phyloP scores from a whole-genome alignment of 2,113 vertebrate species.

The Dunckerocampus dactyliophorus region DNA sequence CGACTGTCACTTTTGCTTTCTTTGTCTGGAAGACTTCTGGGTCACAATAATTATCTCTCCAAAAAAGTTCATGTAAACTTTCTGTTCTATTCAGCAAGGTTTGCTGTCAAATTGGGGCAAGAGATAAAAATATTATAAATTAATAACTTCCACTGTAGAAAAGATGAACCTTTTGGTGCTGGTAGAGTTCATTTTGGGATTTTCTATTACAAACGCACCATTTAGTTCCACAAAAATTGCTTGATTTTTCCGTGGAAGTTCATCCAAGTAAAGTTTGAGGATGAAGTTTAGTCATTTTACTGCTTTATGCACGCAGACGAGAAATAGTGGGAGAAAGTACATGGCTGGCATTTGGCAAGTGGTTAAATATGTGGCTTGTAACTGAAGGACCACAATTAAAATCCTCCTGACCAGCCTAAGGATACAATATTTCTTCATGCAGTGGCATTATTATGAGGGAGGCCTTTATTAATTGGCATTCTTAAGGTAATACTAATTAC shows the following conservation, averaged over 20 bases:
- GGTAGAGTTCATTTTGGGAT: neutral
- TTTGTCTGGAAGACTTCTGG: slow-evolving; percentile 30
- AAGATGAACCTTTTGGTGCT: too few species aligned
- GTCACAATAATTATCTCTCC: slow-evolving; percentile 26
- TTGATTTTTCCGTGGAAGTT: neutral
- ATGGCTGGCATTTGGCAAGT: neutral
- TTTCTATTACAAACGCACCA: neutral
- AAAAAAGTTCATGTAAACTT: slow-evolving; percentile 19
- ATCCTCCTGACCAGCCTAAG: too few species aligned
- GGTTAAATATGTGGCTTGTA: too few species aligned
- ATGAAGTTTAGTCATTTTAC: slow-evolving; percentile 5
- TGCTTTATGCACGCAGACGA: neutral
- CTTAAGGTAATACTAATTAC: too few species aligned
- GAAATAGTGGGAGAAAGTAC: neutral
- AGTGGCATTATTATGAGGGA: too few species aligned
- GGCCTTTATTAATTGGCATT: too few species aligned
- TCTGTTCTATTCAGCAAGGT: slow-evolving; percentile 17
- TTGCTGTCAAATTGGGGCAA: slow-evolving; percentile 15
- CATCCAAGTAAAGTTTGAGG: neutral
- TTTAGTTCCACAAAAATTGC: neutral
- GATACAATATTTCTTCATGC: too few species aligned
- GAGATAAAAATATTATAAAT: slow-evolving; percentile 6
- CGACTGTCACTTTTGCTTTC: slow-evolving; percentile 15
- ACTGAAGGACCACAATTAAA: too few species aligned
- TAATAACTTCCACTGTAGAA: slow-evolving; percentile 15